Evolutionary conservation across 2,888 invertebrate species (phyloP), one percentile per base, ranked within the genome.

Genomic region (Platycnemis pennipes): DNA sequence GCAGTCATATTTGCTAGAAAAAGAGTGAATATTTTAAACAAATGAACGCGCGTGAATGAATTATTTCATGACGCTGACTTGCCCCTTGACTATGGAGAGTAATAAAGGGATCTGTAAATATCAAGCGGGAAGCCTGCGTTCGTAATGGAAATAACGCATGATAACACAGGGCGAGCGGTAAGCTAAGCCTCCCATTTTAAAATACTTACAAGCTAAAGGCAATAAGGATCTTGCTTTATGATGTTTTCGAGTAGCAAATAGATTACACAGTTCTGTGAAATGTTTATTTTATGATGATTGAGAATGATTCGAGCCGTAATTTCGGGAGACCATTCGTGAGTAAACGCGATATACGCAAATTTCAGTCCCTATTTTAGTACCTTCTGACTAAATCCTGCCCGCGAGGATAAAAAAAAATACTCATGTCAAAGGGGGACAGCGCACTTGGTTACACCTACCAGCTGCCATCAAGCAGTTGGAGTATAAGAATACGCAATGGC

Each of bases 381-480:
- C 49, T n/a, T 88, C 26, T 85, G 16, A 44, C 31, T 31, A 49
- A 31, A 85, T 94, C 86, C 86, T 31, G 42, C 26, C 26, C 2
- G 44, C 11, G 63, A 8, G 26, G 42, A 63, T n/a, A 63, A 94
- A 96, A 63, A 94, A 96, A 96, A 95, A 96, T 97, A 95, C 97
- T 97, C 95, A 96, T 96, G 94, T 96, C 96, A 49, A 98, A 98
- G 95, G 89, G 69, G 63, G 94, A 94, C 69, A 69, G 88, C 69
- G 69, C 88, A 16, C 97, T 98, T 95, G 98, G 98, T 94, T 98
- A 98, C 96, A 98, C 98, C 37, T 98, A 98, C 96, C 98, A 98
- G 96, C 97, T 98, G 96, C 98, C 98, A 85, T 97, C 98, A 94
- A 98, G 98, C 95, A 98, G 98, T 94, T 97, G 98, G 97, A 97